These are phyloP conservation scores for Hippopotamus amphibius DNA, from an alignment of 2,113 vertebrate genomes.

Conservation along the genomic window DNA sequence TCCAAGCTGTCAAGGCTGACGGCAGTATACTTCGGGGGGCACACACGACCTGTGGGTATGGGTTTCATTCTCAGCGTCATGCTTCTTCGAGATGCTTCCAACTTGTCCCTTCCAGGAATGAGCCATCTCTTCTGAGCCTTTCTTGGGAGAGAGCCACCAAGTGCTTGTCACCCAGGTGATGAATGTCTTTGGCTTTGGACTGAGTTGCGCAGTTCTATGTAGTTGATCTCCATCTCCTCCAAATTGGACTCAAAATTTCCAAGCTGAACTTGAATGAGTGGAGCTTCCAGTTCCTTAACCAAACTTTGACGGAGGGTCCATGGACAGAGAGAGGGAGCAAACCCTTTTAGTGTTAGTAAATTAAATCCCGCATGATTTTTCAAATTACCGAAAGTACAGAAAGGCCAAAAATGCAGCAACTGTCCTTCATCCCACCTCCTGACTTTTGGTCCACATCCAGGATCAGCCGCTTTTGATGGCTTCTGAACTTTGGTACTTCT, in stretches of 20 bases:
- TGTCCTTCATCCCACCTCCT: not conserved
- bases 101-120: not conserved
- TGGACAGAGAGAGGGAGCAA: not conserved
- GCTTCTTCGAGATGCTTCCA: not conserved
- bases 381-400: not conserved
- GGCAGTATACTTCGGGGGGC: not conserved
- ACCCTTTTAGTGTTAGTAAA: not conserved
- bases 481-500: not conserved
- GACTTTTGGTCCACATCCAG: not conserved
- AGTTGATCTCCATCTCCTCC: not conserved
- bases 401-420: not conserved
- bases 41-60: not conserved
- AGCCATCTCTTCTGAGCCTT: not conserved
- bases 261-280: not conserved
- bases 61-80: not conserved
- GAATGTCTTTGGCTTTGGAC: not conserved
- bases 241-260: not conserved
- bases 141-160: not conserved
- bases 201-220: not conserved
- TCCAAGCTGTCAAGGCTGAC: not conserved
- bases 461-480: not conserved
- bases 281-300: not conserved
- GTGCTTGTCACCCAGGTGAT: not conserved
- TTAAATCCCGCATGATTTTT: not conserved
- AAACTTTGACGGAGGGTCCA: not conserved